Evolutionary conservation across 2,888 invertebrate species (phyloP).

Genomic region (Oscheius onirici): DNA sequence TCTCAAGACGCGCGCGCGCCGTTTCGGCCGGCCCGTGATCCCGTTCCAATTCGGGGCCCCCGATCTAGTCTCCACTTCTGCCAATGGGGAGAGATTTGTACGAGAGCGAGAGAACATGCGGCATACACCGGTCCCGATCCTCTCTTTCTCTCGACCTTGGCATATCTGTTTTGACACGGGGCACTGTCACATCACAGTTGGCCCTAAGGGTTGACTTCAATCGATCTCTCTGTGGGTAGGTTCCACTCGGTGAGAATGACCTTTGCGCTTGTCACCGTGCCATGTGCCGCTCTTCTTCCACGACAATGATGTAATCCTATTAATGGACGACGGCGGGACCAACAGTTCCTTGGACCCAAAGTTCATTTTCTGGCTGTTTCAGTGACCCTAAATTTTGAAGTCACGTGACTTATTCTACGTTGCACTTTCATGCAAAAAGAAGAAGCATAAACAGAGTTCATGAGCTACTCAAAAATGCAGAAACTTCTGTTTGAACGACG

Average conservation of each 20-base stretch:
- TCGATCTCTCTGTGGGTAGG: conserved; percentile 9
- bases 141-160: conserved; percentile 19
- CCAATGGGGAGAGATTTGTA: background rate
- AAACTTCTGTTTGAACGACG: no score
- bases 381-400: background rate
- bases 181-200: background rate
- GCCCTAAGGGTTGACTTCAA: background rate
- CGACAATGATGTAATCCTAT: no score
- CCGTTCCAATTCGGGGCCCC: conserved; percentile 27
- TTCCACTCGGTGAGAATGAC: background rate
- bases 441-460: no score
- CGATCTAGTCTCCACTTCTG: conserved; percentile 25
- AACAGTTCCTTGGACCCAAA: background rate
- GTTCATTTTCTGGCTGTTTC: background rate
- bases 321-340: background rate
- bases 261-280: background rate
- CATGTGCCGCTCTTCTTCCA: background rate
- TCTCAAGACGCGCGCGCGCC: conserved; percentile 9
- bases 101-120: background rate
- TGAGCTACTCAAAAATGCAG: background rate
- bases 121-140: conserved; percentile 10
- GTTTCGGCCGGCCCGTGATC: conserved; percentile 26
- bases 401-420: no score
- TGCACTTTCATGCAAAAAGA: no score
- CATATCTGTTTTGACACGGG: background rate